Percentiles rank a stretch among this genome's conserved stretches.
Conservation (phyloP, 2,113 vertebrate species). For the Eclectus roratus region DNA sequence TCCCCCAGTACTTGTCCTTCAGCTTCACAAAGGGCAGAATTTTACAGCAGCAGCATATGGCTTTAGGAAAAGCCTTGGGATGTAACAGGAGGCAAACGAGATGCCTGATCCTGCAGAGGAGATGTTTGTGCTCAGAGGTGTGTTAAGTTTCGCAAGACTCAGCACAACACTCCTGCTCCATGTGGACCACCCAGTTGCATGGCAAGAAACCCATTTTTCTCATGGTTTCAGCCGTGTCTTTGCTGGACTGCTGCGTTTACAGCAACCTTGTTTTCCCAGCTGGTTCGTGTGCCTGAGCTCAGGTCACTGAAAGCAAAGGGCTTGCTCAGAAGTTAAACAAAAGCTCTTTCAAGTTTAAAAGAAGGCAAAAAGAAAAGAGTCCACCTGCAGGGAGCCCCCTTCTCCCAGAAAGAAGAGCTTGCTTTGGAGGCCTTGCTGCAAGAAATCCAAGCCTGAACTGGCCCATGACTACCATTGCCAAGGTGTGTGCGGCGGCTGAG, state of each 20-base stretch:
- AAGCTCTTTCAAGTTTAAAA: constrained; percentile 31
- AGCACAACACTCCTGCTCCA: neutral
- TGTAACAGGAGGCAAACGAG: neutral
- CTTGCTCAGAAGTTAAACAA: constrained; percentile 39
- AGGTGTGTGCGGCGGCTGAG: neutral
- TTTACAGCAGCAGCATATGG: neutral
- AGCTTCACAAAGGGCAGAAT: neutral
- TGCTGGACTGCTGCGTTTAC: neutral
- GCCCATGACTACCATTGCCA: neutral
- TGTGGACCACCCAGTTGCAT: constrained; percentile 42
- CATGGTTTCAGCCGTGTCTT: neutral
- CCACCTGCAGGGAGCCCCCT: neutral
- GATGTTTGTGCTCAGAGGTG: neutral
- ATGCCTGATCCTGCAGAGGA: neutral
- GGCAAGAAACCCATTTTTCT: neutral
- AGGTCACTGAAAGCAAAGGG: constrained; percentile 39
- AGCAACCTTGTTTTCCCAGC: constrained; percentile 65
- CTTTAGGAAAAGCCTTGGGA: neutral
- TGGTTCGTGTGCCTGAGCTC: constrained; percentile 28
- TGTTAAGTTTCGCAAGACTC: neutral
- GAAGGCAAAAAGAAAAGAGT: neutral
- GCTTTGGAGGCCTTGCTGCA: neutral
- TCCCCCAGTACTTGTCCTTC: neutral
- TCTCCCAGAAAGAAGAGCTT: neutral
- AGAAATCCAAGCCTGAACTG: neutral